phyloP scores from a whole-genome alignment of 1,140 invertebrate species.

The Magallana angulata region DNA sequence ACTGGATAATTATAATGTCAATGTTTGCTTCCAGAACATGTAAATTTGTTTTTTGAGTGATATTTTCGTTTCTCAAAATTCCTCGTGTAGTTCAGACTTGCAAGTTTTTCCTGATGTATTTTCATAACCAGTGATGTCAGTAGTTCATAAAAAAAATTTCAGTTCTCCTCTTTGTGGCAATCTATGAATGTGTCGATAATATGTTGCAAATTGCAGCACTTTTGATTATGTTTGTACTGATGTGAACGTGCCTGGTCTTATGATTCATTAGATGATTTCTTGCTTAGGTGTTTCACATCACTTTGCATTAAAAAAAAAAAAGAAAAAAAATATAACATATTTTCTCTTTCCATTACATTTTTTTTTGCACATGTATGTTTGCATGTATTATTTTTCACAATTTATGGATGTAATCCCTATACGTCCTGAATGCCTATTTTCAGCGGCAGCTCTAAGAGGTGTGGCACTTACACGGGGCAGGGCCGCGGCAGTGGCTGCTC shows the following conservation, averaged over 20 bases:
- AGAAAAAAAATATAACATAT: slow-evolving; percentile 12
- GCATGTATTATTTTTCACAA: slow-evolving; percentile 44
- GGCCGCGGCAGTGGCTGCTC: slow-evolving; percentile 85
- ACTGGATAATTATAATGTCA: not conserved
- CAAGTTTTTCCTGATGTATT: slow-evolving; percentile 79
- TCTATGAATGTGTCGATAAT: slow-evolving; percentile 54
- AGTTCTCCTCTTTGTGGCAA: slow-evolving; percentile 54
- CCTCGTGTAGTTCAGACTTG: slow-evolving; percentile 72
- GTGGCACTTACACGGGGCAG: slow-evolving; percentile 86
- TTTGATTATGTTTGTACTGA: slow-evolving; percentile 57
- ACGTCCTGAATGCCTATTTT: slow-evolving; percentile 62
- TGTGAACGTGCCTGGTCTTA: slow-evolving; percentile 53
- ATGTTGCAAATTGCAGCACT: slow-evolving; percentile 61
- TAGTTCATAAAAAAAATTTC: slow-evolving; percentile 54
- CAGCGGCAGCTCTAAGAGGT: slow-evolving; percentile 85
- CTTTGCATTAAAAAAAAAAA: slow-evolving; percentile 39
- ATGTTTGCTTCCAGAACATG: slow-evolving; percentile 46
- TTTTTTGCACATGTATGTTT: slow-evolving; percentile 43
- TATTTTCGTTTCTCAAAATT: slow-evolving; percentile 37
- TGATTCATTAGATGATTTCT: slow-evolving; percentile 54
- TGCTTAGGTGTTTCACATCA: slow-evolving; percentile 58
- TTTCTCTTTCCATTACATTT: slow-evolving; percentile 8
- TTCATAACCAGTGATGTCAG: slow-evolving; percentile 76
- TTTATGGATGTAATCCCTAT: slow-evolving; percentile 41
- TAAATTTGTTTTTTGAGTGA: slow-evolving; percentile 32